Evolutionary conservation across 64 coral and sea anemone species (phyloP), one percentile per base, ranked within the genome.

Genomic region (Catalaphyllia jardinei): DNA sequence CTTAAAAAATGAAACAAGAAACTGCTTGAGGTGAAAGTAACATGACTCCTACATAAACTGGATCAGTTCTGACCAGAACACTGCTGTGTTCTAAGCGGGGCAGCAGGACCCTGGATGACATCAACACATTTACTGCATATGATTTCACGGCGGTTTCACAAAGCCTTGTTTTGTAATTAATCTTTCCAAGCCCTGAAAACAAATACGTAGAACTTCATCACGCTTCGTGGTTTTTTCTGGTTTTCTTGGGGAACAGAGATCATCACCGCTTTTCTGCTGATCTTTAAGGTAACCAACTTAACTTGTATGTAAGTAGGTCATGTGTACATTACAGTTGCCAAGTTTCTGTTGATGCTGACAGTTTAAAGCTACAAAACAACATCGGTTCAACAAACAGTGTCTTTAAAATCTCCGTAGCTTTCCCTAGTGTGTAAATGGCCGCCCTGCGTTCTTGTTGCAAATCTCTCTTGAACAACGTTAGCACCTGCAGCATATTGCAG

Each of bases 121-220:
- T 57, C 54, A 57, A 16, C 15, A 25, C 65, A 69, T 25, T n/a
- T 27, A 27, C 22, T 27, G 65, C 65, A 69, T 69, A 69, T 69
- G 10, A 69, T 69, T 69, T 69, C 65, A 69, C 65, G 65, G 65
- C 29, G 4, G 22, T 69, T 69, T 69, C 65, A 69, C 65, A 69
- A 69, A 69, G 24, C 24, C 25, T 69, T 69, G 65, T 69, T 69
- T 69, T 69, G 65, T 69, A 29, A 69, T 69, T 69, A 69, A 69
- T 24, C 65, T 25, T 69, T 27, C 10, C 20, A 10, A 27, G 65
- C 20, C 65, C 6, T 65, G 11, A 69, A 29, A 69, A 11, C 65
- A 69, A 69, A 69, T 29, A 24, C 42, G 42, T 46, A 46, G 1
- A 9, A 27, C 65, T n/a, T 69, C 25, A 69, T 27, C 65, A 69